phyloP scores from a whole-genome alignment of 2,113 vertebrate genomes.

The Meles meles region DNA sequence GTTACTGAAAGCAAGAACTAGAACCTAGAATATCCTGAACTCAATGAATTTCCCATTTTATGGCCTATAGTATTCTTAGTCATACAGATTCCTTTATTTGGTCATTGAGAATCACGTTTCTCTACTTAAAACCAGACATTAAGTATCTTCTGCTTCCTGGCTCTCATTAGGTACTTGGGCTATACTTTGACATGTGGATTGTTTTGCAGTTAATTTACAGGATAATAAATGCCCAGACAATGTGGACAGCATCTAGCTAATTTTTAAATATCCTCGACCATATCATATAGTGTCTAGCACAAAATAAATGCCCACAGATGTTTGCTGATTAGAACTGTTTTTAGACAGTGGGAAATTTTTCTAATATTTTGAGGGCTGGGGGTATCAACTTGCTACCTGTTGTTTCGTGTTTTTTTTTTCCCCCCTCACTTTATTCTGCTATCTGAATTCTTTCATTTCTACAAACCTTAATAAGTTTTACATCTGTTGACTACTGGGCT shows the following conservation, averaged over 20 bases:
- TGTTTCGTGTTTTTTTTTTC: background rate
- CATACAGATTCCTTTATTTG: background rate
- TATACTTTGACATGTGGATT: background rate
- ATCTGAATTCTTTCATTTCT: background rate
- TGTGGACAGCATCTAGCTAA: background rate
- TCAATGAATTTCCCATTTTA: background rate
- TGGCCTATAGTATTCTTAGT: background rate
- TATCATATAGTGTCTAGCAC: background rate
- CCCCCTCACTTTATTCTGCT: background rate
- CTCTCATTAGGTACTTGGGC: background rate
- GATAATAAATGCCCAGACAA: background rate
- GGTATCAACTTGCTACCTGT: background rate
- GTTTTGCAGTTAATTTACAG: background rate
- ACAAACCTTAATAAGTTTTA: background rate
- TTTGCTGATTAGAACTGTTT: background rate
- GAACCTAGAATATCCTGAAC: background rate
- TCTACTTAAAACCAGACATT: background rate
- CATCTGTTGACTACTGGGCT: background rate
- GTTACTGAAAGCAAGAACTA: background rate
- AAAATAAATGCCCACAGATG: background rate
- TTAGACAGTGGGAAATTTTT: background rate
- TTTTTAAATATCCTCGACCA: background rate
- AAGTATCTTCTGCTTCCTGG: background rate
- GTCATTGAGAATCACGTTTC: background rate
- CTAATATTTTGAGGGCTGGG: background rate